Evolutionary conservation across 2,113 vertebrate genomes (phyloP), one percentile per base, ranked within the genome.

Genomic region (Turnix velox): DNA sequence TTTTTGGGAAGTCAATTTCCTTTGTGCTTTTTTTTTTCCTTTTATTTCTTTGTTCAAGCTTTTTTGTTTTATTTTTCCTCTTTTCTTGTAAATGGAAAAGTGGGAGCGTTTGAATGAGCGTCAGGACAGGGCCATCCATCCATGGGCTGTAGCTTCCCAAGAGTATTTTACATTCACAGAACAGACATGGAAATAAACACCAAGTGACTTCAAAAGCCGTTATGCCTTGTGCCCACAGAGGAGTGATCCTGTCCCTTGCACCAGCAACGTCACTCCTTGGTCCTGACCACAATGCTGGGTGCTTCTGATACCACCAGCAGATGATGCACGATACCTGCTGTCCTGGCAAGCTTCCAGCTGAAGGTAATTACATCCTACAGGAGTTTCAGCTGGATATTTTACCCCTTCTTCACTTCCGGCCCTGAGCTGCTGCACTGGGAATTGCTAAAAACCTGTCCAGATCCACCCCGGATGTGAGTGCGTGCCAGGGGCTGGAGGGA

Each of bases 1-100:
- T 97, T 98, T 98, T 97, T 97, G 97, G 97, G 97, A 98, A 98
- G 97, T 98, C 95, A 92, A 87, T 97, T 98, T 98, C 97, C 98
- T 97, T 96, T 97, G 93, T 90, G 89, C 72, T 92, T 93, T 96
- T 96, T 95, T 89, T 96, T 95, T 96, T 92, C 84, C 63, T 66
- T 6, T 3, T 27, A 52, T 33, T 54, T n/a, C 27, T 42, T 80
- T 79, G n/a, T n/a, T n/a, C n/a, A n/a, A n/a, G n/a, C 59, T 5
- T 22, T 93, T 94, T 92, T 96, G 63, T 94, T 97, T 91, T 45
- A 28, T 86, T 93, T 90, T 81, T 59, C 57, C 88, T 73, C 59
- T 90, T 69, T 90, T 96, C 95, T 94, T 96, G 84, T 79, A 79
- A 97, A 97, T 97, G 68, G 69, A 97, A 98, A 98, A 93, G 94